Evolutionary conservation across 2,888 invertebrate species (phyloP), one percentile per base, ranked within the genome.

Genomic region (Scaptomyza cyrtandrae): DNA sequence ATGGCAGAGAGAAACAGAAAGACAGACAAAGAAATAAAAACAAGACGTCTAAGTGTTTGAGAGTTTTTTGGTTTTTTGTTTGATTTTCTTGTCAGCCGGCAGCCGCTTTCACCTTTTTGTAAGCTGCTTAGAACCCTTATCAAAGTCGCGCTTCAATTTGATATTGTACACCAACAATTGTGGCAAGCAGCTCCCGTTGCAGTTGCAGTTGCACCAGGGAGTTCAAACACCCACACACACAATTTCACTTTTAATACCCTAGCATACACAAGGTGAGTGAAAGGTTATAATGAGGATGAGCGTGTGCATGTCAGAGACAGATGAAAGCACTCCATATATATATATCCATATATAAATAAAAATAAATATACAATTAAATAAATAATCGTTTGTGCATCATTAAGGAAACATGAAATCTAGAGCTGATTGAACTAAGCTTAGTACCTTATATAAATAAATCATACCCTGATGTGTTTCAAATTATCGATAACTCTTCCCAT

Each of bases 51-150:
- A 37, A 37, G 37, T n/a, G 6, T 37, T 37, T n/a, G 6, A n/a
- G 7, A 37, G 37, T n/a, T 6, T 49, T 49, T 19, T 13, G 3
- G 6, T 11, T 1, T 6, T 5, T 7, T 3, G 24, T 29, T 16
- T 19, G 13, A 14, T 14, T 10, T 10, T 27, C 31, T 50, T 27
- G 57, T 52, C n/a, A 37, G 39, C 9, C 31, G 33, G 33, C 58
- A 13, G 44, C 44, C 66, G 48, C 82, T 82, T 82, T 82, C 82
- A 66, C 82, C 59, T 69, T 37, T 37, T 37, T 14, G 55, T 57
- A 77, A 81, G 66, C 79, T 10, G 75, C 77, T 82, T 85, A 82
- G 82, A 86, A 83, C 86, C 83, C 83, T 74, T 74, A 64, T 86
- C 83, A 86, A 82, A 79, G 72, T 76, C 74, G 55, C 10, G 50